Evolutionary conservation across 2,888 invertebrate species (phyloP).

Genomic region (Epistrophe grossulariae): DNA sequence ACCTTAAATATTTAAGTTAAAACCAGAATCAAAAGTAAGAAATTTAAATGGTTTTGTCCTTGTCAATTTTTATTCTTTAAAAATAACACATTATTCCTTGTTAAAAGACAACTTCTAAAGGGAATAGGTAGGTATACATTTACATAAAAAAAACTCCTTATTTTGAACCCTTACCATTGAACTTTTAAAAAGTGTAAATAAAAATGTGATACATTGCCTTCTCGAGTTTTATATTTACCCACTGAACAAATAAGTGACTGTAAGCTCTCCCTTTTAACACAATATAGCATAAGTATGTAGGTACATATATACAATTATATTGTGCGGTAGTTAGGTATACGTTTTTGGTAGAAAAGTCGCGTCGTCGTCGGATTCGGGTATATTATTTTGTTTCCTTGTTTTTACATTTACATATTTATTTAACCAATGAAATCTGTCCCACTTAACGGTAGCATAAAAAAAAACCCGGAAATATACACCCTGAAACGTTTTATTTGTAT

Average conservation of each 20-base stretch:
- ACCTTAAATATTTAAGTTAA: not conserved
- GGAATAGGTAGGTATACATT: not conserved
- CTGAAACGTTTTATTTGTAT: slow-evolving; percentile 31
- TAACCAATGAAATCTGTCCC: slow-evolving; percentile 49
- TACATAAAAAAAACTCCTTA: not conserved
- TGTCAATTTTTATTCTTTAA: not conserved
- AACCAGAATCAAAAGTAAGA: not conserved
- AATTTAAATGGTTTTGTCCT: not conserved
- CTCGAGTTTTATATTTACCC: slow-evolving; percentile 1
- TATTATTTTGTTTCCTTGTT: not conserved
- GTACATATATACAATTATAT: too few species aligned
- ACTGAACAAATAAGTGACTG: slow-evolving; percentile 4
- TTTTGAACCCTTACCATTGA: slow-evolving; percentile 31
- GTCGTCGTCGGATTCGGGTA: not conserved
- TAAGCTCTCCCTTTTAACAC: slow-evolving; percentile 16
- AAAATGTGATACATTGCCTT: slow-evolving; percentile 47
- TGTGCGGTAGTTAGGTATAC: not conserved
- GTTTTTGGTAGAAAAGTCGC: not conserved
- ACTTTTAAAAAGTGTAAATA: slow-evolving; percentile 51
- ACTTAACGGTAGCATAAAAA: slow-evolving; percentile 35
- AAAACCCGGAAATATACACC: slow-evolving; percentile 17
- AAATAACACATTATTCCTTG: not conserved
- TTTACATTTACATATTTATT: slow-evolving; percentile 55
- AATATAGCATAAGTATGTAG: not conserved
- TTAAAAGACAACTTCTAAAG: not conserved